Conservation (phyloP, 2,113 vertebrate genomes). For the Dermatemys mawii region DNA sequence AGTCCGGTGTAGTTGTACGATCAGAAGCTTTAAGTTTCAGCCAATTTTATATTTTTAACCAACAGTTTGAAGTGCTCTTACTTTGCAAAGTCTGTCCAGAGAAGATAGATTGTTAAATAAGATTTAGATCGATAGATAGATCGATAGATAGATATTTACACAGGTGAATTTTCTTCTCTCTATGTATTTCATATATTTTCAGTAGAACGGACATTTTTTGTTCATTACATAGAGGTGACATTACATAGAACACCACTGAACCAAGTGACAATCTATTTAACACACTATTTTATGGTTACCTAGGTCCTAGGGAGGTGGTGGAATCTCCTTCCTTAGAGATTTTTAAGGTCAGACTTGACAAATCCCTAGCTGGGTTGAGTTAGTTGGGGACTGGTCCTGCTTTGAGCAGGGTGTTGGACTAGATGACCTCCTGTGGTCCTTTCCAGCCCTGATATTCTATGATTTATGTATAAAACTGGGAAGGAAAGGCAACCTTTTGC, state of each 20-base stretch:
- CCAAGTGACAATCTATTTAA: slow-evolving; percentile 49
- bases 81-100: slow-evolving; percentile 60
- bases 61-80: slow-evolving; percentile 63
- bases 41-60: slow-evolving; percentile 52
- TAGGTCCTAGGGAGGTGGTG: too few species aligned
- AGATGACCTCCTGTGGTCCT: too few species aligned
- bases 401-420: too few species aligned
- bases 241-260: slow-evolving; percentile 8
- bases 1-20: not conserved
- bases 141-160: slow-evolving; percentile 52
- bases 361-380: too few species aligned
- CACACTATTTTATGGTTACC: not conserved
- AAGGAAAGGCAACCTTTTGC: slow-evolving; percentile 37
- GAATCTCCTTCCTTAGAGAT: too few species aligned
- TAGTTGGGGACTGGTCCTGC: too few species aligned
- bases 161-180: slow-evolving; percentile 46
- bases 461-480: slow-evolving; percentile 26
- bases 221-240: slow-evolving; percentile 18
- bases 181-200: slow-evolving; percentile 42
- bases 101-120: slow-evolving; percentile 64
- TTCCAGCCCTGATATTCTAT: too few species aligned
- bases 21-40: not conserved
- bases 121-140: slow-evolving; percentile 65
- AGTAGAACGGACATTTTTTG: slow-evolving; percentile 30
- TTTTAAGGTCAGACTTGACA: too few species aligned